Evolutionary conservation across 2,888 invertebrate genomes (phyloP).

Genomic region (Sminthurides aquaticus): DNA sequence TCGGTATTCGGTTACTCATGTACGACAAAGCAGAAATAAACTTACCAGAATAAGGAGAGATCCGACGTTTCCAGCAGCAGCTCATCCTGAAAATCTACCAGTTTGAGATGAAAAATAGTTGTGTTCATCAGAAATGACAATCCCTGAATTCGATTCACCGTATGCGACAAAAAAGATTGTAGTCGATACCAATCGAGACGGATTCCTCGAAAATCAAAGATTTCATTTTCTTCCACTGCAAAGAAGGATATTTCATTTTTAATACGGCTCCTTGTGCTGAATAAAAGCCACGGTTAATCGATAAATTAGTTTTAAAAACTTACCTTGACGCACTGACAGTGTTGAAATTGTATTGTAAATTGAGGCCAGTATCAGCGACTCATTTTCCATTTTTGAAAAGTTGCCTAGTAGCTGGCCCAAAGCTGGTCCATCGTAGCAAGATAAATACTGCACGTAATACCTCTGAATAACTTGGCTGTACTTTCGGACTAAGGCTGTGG

Average conservation of each 20-base stretch:
- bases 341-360: conserved; percentile 79
- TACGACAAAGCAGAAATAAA: no score
- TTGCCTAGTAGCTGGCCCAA: conserved; percentile 77
- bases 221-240: conserved; percentile 82
- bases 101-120: conserved; percentile 91
- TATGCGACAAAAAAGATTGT: conserved; percentile 85
- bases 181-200: conserved; percentile 95
- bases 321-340: conserved; percentile 76
- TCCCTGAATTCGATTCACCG: conserved; percentile 51
- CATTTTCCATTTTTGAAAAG: conserved; percentile 80
- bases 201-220: conserved; percentile 91
- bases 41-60: conserved; percentile 84
- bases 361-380: conserved; percentile 86
- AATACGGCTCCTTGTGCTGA: no score
- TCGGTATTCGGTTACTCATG: no score
- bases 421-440: conserved; percentile 90
- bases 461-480: conserved; percentile 95
- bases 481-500: conserved; percentile 71
- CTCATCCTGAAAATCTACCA: conserved; percentile 96
- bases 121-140: conserved; percentile 89
- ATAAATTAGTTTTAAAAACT: conserved; percentile 15
- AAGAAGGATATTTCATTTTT: conserved; percentile 21
- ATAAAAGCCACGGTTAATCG: no score
- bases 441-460: conserved; percentile 94
- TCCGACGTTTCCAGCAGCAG: conserved; percentile 95